Percentiles rank a stretch among this genome's conserved stretches.
phyloP scores from a whole-genome alignment of 2,113 vertebrate species.

The Lophura nycthemera region DNA sequence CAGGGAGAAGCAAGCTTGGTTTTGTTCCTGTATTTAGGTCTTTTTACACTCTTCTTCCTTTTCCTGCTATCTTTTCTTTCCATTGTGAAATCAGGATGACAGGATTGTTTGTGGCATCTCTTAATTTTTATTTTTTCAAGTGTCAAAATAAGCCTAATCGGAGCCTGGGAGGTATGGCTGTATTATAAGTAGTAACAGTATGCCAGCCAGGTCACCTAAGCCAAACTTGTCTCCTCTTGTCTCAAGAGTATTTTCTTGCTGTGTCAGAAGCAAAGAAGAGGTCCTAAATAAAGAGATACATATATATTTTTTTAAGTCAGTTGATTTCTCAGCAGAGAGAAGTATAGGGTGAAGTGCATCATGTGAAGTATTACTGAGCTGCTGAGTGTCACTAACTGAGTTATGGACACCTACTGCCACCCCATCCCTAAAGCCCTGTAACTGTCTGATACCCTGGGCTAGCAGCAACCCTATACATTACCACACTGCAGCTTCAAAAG shows the following conservation, averaged over 20 bases:
- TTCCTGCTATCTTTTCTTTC: not conserved
- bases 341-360: not conserved
- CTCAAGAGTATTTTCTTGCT: not conserved
- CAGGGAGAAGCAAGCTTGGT: not conserved
- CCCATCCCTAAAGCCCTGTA: too few relatives aligned
- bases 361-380: constrained; percentile 39
- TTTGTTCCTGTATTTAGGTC: not conserved
- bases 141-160: not conserved
- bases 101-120: not conserved
- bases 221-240: not conserved
- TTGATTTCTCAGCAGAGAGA: not conserved
- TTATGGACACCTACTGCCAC: not conserved
- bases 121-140: not conserved
- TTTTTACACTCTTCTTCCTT: not conserved
- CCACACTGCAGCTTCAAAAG: constrained; percentile 8
- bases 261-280: not conserved
- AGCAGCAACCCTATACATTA: constrained; percentile 12
- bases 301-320: not conserved
- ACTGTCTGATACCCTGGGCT: not conserved
- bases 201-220: not conserved
- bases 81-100: not conserved
- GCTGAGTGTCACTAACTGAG: constrained; percentile 40
- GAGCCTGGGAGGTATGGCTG: not conserved
- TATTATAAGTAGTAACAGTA: accelerated
- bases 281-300: not conserved